phyloP scores from a whole-genome alignment of 2,888 invertebrate species.

The Stenotaenia linearis region DNA sequence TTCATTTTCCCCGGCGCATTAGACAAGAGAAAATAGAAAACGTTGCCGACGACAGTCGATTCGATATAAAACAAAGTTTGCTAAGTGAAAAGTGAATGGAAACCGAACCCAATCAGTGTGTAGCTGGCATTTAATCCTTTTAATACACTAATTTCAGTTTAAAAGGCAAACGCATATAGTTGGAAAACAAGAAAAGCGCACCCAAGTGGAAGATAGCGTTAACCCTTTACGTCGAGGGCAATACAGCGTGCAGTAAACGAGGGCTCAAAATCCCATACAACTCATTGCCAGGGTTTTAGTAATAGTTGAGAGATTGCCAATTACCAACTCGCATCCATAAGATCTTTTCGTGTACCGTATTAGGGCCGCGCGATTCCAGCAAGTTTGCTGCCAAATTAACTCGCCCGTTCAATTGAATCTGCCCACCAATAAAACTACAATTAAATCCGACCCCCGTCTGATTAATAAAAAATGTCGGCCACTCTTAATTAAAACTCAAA shows the following conservation, averaged over 20 bases:
- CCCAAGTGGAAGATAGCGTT: conserved; percentile 1
- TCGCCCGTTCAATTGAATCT: background rate
- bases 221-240: background rate
- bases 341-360: background rate
- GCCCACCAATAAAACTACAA: background rate
- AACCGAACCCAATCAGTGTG: background rate
- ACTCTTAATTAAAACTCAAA: background rate
- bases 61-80: no score
- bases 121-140: no score
- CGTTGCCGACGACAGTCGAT: background rate
- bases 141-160: background rate
- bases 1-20: conserved; percentile 3
- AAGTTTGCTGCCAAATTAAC: background rate
- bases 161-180: background rate
- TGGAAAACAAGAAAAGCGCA: background rate
- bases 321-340: background rate
- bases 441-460: background rate
- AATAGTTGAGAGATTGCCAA: conserved; percentile 9
- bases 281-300: background rate
- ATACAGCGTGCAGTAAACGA: background rate
- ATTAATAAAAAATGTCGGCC: background rate
- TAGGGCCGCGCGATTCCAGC: no score
- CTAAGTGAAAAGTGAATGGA: background rate
- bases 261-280: conserved; percentile 4
- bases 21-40: background rate